phyloP scores from a whole-genome alignment of 2,113 vertebrate genomes.

The Gallinago paraguaiae region DNA sequence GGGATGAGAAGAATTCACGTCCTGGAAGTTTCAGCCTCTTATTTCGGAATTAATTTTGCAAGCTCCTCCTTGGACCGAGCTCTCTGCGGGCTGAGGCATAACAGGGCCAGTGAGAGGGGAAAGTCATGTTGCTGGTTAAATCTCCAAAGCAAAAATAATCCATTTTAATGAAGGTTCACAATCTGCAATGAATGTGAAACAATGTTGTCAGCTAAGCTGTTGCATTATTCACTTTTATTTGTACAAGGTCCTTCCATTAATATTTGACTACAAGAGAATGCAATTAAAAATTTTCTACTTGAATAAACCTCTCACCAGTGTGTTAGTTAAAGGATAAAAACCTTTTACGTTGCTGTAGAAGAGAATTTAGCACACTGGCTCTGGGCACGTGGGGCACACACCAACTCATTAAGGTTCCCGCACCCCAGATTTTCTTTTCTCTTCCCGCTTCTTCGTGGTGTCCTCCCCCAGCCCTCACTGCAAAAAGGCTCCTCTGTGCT shows the following conservation, averaged over 20 bases:
- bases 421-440: background rate
- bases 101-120: constrained; percentile 54
- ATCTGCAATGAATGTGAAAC: constrained; percentile 73
- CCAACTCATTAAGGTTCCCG: background rate
- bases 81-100: constrained; percentile 32
- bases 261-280: constrained; percentile 74
- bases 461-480: background rate
- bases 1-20: constrained; percentile 12
- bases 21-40: constrained; percentile 50
- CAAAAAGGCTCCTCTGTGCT: rapidly evolving
- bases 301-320: constrained; percentile 62
- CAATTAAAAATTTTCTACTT: constrained; percentile 74
- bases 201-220: constrained; percentile 73
- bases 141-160: constrained; percentile 72
- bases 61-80: constrained; percentile 33
- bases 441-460: rapidly evolving
- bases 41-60: constrained; percentile 49
- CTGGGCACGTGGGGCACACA: background rate
- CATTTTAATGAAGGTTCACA: constrained; percentile 74
- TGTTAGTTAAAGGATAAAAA: constrained; percentile 67
- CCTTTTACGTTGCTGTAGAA: constrained; percentile 4
- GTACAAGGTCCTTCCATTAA: constrained; percentile 74
- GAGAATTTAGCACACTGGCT: background rate
- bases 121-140: constrained; percentile 69
- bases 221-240: constrained; percentile 75